Base-by-base conservation (phyloP, 2,113 vertebrate genomes). In the Burhinus oedicnemus region DNA sequence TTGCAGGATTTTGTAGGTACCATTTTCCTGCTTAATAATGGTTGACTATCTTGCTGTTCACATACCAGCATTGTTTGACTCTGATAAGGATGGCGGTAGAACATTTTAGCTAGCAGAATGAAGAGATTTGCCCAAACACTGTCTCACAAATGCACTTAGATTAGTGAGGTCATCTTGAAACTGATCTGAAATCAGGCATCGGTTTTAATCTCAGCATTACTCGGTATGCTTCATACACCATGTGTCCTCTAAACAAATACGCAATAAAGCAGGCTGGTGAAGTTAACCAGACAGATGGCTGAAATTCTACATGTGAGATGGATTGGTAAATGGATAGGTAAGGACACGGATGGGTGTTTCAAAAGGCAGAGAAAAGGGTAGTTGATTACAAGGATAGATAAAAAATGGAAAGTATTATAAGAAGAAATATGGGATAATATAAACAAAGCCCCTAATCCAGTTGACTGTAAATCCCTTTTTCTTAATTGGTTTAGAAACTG, bases 401-500 rank as follows among this genome's bases (percentile, higher is more conserved):
- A 84, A 97, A 97, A 98, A 97, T 97, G 96, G 93, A 96, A 93
- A 77, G 90, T 94, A 97, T 98, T 98, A 96, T 97, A 96, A 96
- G 97, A 98, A 98, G 97, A 98, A 98, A 98, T 98, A 98, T 96
- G 93, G 97, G 97, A 95, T 98, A 98, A 98, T 98, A 98, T 98
- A 98, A 98, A 98, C 98, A 98, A 95, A 98, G 90, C 71, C 96
- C 94, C 96, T 98, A 98, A 98, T 98, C 97, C 97, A 97, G 97
- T 97, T 97, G 96, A 97, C 98, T 98, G 97, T 96, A 98, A 98
- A 98, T 98, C 98, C 97, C 97, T 95, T 98, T 98, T 95, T 96
- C 97, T 98, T 98, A 98, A 98, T 98, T 98, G 98, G 98, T 98
- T 98, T 98, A 98, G 98, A 98, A 98, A 97, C 89, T 97, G 96